phyloP scores from a whole-genome alignment of 2,888 invertebrate species.

The Cheilosia urbana region DNA sequence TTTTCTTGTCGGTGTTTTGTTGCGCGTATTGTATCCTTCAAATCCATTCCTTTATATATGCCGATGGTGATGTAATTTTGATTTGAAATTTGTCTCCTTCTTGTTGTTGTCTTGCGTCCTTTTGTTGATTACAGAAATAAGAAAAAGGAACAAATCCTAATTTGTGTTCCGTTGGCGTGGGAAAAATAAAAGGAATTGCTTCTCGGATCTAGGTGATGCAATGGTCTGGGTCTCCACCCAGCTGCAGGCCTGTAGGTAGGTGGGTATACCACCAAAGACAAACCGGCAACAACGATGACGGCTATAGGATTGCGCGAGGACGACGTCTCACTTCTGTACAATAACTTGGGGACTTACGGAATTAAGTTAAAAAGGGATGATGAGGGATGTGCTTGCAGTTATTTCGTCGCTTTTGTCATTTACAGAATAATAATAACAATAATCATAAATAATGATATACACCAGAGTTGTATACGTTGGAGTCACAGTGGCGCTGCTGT shows the following conservation, averaged over 20 bases:
- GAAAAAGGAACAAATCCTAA: conserved; percentile 39
- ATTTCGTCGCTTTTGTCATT: conserved; percentile 67
- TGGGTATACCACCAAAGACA: conserved; percentile 29
- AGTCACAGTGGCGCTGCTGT: background rate
- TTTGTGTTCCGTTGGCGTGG: conserved; percentile 49
- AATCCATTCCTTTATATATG: conserved; percentile 20
- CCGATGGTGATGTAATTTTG: conserved; percentile 66
- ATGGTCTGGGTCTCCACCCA: conserved; percentile 40
- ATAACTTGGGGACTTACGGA: conserved; percentile 47
- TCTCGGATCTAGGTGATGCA: conserved; percentile 22
- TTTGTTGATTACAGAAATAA: conserved; percentile 63
- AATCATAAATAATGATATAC: conserved; percentile 66
- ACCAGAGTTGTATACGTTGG: conserved; percentile 6
- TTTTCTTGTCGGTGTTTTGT: conserved; percentile 29
- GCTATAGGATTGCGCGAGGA: conserved; percentile 1
- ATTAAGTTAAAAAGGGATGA: conserved; percentile 65
- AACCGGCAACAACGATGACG: conserved; percentile 10
- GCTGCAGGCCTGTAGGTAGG: conserved; percentile 22
- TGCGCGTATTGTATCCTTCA: conserved; percentile 22
- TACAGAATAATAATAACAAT: conserved; percentile 72
- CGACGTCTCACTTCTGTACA: conserved; percentile 46
- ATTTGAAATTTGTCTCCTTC: conserved; percentile 40
- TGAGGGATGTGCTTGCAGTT: conserved; percentile 36
- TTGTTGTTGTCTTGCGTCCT: conserved; percentile 8
- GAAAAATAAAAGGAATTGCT: conserved; percentile 43